These are phyloP conservation scores for Falco rusticolus DNA, from an alignment of 2,797 vertebrate genomes.

Conservation along the genomic window DNA sequence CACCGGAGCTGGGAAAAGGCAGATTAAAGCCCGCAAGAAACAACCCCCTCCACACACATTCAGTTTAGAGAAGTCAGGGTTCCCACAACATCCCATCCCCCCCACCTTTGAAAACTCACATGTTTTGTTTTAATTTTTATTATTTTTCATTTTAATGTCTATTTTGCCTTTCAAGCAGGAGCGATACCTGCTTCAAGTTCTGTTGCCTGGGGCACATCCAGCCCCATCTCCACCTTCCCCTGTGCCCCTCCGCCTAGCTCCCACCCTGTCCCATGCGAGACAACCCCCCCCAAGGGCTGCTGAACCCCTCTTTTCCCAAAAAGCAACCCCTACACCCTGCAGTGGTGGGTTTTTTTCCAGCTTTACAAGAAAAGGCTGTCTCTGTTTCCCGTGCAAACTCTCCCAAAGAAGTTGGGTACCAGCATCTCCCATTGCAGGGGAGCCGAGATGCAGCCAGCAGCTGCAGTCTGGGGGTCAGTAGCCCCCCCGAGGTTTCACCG, in stretches of 20 bases:
- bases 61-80: background rate
- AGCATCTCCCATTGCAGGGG: background rate
- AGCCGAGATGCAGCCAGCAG: fast-evolving
- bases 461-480: background rate
- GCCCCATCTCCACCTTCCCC: background rate
- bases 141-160: background rate
- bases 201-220: background rate
- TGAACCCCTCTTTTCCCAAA: background rate
- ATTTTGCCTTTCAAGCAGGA: background rate
- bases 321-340: background rate
- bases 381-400: background rate
- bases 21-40: background rate
- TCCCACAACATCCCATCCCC: background rate
- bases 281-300: fast-evolving
- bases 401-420: background rate
- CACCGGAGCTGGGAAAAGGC: background rate
- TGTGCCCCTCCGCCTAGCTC: background rate
- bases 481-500: background rate
- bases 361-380: background rate
- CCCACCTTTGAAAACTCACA: background rate
- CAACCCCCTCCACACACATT: fast-evolving
- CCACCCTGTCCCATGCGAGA: background rate
- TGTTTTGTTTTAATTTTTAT: background rate
- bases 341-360: background rate
- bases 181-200: fast-evolving